Evolutionary conservation across 1,140 invertebrate species (phyloP).

Genomic region (Zaprionus tsacasi): DNA sequence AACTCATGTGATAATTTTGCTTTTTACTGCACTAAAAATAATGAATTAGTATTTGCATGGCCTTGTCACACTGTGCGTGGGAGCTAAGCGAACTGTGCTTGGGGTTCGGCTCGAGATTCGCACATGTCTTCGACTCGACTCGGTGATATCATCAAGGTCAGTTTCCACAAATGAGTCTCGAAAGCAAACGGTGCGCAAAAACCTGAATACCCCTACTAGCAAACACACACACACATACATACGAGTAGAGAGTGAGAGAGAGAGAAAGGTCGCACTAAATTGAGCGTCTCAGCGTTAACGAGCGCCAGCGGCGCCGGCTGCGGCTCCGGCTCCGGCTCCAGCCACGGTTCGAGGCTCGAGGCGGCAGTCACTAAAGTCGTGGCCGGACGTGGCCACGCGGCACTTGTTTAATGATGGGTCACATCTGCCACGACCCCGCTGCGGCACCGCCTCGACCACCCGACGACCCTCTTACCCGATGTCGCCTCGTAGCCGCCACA

Average conservation of each 20-base stretch:
- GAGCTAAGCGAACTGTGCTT: conserved; percentile 6
- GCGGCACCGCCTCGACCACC: background rate
- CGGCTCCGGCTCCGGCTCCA: background rate
- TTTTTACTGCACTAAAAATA: background rate
- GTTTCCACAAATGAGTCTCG: conserved; percentile 51
- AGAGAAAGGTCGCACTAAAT: conserved; percentile 65
- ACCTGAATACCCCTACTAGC: conserved; percentile 49
- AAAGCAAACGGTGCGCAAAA: conserved; percentile 54
- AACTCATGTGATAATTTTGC: background rate
- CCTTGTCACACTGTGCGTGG: conserved; percentile 6
- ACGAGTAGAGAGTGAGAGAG: background rate
- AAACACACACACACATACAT: background rate
- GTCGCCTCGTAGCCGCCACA: conserved; percentile 23
- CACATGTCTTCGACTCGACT: conserved; percentile 50
- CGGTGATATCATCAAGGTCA: conserved; percentile 80
- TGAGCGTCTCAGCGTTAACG: conserved; percentile 80
- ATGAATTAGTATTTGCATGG: background rate
- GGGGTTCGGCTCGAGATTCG: conserved; percentile 47
- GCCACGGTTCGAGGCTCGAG: conserved; percentile 6
- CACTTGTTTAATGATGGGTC: conserved; percentile 63
- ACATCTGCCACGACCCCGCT: conserved; percentile 27
- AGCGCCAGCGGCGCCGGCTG: conserved; percentile 49
- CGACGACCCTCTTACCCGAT: background rate
- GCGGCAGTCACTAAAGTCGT: conserved; percentile 70
- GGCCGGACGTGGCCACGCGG: conserved; percentile 71